Percentiles rank a stretch among this genome's conserved stretches.
These are phyloP conservation scores for Eumacrocentrus americanus DNA, from an alignment of 2,888 invertebrate species.

Conservation along the genomic window DNA sequence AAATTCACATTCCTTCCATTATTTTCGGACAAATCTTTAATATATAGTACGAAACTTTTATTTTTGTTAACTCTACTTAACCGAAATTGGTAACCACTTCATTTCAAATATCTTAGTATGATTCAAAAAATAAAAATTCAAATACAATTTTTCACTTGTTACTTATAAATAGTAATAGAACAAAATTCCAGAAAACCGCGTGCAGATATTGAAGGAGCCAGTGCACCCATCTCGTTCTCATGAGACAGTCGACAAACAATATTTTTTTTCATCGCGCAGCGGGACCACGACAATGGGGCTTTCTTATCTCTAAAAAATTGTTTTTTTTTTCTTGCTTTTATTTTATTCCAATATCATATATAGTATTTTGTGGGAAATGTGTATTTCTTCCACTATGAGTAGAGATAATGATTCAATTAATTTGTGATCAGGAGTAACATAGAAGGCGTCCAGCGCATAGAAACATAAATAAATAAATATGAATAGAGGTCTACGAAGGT, in stretches of 20 bases:
- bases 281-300: conserved; percentile 52
- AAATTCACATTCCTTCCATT: no score
- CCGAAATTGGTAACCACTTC: neutral
- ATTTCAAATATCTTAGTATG: neutral
- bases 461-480: conserved; percentile 29
- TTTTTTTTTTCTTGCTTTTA: conserved; percentile 46
- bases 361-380: conserved; percentile 28
- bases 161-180: no score
- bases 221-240: neutral
- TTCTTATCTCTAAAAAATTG: conserved; percentile 52
- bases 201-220: no score
- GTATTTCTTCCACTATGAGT: conserved; percentile 22
- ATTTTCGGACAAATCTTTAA: no score
- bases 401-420: conserved; percentile 43
- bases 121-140: neutral
- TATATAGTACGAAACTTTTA: no score
- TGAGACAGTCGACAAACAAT: neutral
- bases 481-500: neutral
- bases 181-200: no score
- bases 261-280: conserved; percentile 43
- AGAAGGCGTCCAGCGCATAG: conserved; percentile 58
- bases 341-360: conserved; percentile 40
- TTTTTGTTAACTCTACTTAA: no score
- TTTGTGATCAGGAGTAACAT: conserved; percentile 46
- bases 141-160: no score